phyloP scores from a whole-genome alignment of 2,113 vertebrate genomes.

The Poeciliopsis turrubarensis region DNA sequence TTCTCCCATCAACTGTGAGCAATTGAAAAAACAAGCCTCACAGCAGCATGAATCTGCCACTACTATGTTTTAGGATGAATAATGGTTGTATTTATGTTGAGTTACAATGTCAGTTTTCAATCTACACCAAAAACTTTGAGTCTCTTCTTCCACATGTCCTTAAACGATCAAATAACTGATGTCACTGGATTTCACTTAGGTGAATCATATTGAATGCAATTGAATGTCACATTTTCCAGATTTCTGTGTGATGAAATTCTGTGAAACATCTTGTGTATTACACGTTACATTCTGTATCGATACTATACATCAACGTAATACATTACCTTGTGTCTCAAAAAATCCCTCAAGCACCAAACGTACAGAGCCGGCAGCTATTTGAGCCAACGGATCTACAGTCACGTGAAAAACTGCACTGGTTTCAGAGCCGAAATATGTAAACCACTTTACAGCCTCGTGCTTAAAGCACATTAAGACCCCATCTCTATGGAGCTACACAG shows the following conservation, averaged over 20 bases:
- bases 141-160: no score
- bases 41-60: background rate
- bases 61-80: background rate
- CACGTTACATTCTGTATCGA: no score
- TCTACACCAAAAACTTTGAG: background rate
- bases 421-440: constrained; percentile 42
- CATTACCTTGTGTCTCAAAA: background rate
- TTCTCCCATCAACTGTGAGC: background rate
- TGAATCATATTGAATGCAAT: no score
- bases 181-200: no score
- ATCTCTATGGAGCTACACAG: constrained; percentile 55
- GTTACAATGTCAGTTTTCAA: background rate
- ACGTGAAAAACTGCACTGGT: constrained; percentile 32
- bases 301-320: no score
- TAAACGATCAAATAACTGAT: background rate
- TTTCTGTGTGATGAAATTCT: background rate
- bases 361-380: constrained; percentile 18
- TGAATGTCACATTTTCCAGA: background rate
- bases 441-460: constrained; percentile 66
- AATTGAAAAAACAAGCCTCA: background rate
- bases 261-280: no score
- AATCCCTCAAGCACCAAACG: background rate
- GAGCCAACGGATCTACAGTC: constrained; percentile 28
- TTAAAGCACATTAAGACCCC: constrained; percentile 65
- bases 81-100: background rate